phyloP scores from a whole-genome alignment of 2,113 vertebrate genomes.

The Carassius gibelio region DNA sequence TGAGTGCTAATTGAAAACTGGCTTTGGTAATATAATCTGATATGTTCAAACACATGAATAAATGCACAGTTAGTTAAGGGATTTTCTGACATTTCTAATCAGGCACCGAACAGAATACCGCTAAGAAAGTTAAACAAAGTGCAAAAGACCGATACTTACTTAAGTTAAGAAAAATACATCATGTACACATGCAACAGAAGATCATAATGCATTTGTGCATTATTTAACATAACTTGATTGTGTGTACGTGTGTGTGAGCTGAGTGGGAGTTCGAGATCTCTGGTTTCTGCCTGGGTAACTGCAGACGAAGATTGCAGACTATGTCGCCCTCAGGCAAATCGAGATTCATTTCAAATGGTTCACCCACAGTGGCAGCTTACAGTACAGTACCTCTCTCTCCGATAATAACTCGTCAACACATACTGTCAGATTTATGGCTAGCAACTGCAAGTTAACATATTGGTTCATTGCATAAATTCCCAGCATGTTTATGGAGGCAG shows the following conservation, averaged over 20 bases:
- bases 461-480: slow-evolving; percentile 16
- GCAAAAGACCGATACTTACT: neutral
- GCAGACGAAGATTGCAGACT: slow-evolving; percentile 22
- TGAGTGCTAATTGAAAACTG: too few relatives aligned
- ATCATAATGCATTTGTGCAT: slow-evolving; percentile 27
- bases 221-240: slow-evolving; percentile 27
- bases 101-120: too few relatives aligned
- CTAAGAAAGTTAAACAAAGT: neutral
- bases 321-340: slow-evolving; percentile 26
- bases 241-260: slow-evolving; percentile 12
- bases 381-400: slow-evolving; percentile 13
- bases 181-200: neutral
- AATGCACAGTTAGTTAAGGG: too few relatives aligned
- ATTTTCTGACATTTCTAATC: too few relatives aligned
- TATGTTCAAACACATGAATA: too few relatives aligned
- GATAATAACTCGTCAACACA: slow-evolving; percentile 32
- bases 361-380: slow-evolving; percentile 28
- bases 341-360: slow-evolving; percentile 31
- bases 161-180: neutral
- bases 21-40: too few relatives aligned
- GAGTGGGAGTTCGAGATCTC: slow-evolving; percentile 22
- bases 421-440: slow-evolving; percentile 18
- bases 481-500: slow-evolving; percentile 24
- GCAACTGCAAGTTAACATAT: slow-evolving; percentile 5
- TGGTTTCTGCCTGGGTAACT: slow-evolving; percentile 21